Evolutionary conservation across 1,140 invertebrate genomes (phyloP), one percentile per base, ranked within the genome.

Genomic region (Sycophila sp.): DNA sequence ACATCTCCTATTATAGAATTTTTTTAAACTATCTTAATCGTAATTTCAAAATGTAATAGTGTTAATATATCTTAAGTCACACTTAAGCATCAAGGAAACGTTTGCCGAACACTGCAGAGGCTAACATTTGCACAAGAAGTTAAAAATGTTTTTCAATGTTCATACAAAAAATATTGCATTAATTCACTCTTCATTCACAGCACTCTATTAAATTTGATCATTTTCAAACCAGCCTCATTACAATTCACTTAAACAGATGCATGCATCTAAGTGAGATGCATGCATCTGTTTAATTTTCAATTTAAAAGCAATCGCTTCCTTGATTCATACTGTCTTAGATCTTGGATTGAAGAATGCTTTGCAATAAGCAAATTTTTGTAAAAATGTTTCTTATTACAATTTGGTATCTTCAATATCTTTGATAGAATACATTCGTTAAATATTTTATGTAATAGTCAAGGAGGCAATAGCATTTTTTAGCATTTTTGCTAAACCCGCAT

Each of bases 11-110:
- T 36, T 67, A 51, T 60, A 22, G 19, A 15, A 40, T 38, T 26
- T n/a, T n/a, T 51, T 51, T 28, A 28, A 3, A 38, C n/a, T 51
- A 69, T 4, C 28, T 56, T 40, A 55, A 42, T 42, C n/a, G 28
- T 10, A 34, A 22, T n/a, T 26, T 55, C 5, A n/a, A 56, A 45
- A 66, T 32, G 56, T 15, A 19, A 10, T 34, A 47, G 28, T 38
- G n/a, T 26, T 4, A 59, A 40, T 51, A 51, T 36, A 59, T 60
- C 19, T 55, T 47, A 60, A 69, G 36, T 69, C 2, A 62, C 36
- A 53, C n/a, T 40, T 59, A 69, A 30, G 30, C 7, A 17, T 40
- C 6, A 47, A 69, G 24, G 32, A 69, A 69, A 59, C 13, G 15
- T 67, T 34, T 47, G 38, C 32, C 1, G 19, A 34, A 30, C n/a